phyloP scores from a whole-genome alignment of 1,140 invertebrate species.

The Campoletis sonorensis region DNA sequence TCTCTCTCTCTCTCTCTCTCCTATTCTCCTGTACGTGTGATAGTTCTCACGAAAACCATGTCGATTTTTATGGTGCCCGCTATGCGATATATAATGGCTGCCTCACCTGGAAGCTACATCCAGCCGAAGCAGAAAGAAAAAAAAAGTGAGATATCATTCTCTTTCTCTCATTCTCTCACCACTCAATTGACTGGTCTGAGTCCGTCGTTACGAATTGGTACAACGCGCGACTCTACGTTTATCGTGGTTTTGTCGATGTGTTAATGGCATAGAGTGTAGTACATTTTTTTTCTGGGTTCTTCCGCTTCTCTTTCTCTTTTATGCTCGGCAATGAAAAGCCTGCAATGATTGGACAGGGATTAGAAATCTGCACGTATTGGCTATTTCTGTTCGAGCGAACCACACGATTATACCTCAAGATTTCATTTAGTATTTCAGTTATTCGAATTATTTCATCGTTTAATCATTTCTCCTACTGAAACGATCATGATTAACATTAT shows the following conservation, averaged over 20 bases:
- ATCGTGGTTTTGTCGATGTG: constrained; percentile 44
- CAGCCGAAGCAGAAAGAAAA: not conserved
- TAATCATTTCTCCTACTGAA: too few relatives aligned
- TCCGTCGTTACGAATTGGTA: not conserved
- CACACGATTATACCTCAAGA: not conserved
- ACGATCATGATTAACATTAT: too few relatives aligned
- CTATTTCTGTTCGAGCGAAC: not conserved
- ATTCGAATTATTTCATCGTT: too few relatives aligned
- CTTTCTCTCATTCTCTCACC: not conserved
- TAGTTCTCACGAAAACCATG: constrained; percentile 44
- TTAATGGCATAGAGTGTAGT: constrained; percentile 31
- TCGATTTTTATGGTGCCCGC: constrained; percentile 54
- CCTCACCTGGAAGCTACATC: constrained; percentile 23
- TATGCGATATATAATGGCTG: constrained; percentile 12
- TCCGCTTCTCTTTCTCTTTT: not conserved
- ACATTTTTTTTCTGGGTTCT: not conserved
- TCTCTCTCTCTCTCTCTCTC: not conserved
- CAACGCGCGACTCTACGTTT: constrained; percentile 20
- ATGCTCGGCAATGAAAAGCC: not conserved
- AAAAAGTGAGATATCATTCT: not conserved
- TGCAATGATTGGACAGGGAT: not conserved
- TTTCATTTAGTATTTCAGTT: not conserved
- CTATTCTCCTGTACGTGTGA: not conserved
- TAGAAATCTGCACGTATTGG: not conserved
- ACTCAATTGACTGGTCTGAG: not conserved